These are phyloP conservation scores for Corbicula japonica DNA, from an alignment of 2,888 invertebrate genomes.

Conservation along the genomic window DNA sequence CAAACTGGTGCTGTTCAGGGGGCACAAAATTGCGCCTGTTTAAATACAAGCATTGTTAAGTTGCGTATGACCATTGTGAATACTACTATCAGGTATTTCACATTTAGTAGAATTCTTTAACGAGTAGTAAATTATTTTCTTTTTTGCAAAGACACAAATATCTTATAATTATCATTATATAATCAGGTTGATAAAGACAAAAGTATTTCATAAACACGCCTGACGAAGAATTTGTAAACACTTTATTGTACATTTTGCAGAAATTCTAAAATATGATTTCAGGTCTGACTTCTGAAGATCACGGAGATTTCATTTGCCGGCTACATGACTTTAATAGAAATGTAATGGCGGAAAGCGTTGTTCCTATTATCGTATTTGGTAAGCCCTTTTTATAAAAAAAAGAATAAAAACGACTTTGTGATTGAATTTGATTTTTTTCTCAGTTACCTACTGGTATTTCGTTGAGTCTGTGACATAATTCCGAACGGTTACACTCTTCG, in stretches of 20 bases:
- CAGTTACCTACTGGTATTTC: neutral
- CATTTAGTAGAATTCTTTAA: neutral
- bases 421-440: neutral
- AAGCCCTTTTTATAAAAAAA: slow-evolving; percentile 12
- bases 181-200: neutral
- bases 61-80: no score
- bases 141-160: neutral
- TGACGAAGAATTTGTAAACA: neutral
- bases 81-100: no score
- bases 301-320: slow-evolving; percentile 63
- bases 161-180: neutral
- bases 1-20: no score
- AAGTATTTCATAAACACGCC: neutral
- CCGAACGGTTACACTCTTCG: neutral
- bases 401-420: neutral
- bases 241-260: neutral
- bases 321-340: slow-evolving; percentile 57
- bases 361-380: slow-evolving; percentile 55
- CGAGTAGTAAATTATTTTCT: neutral
- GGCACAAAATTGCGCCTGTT: no score
- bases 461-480: neutral
- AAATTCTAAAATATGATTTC: neutral
- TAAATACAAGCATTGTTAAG: no score
- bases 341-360: slow-evolving; percentile 41
- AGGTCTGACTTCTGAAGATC: slow-evolving; percentile 51